phyloP scores from a whole-genome alignment of 2,797 vertebrate genomes.

The Orientallactaga sibirica region DNA sequence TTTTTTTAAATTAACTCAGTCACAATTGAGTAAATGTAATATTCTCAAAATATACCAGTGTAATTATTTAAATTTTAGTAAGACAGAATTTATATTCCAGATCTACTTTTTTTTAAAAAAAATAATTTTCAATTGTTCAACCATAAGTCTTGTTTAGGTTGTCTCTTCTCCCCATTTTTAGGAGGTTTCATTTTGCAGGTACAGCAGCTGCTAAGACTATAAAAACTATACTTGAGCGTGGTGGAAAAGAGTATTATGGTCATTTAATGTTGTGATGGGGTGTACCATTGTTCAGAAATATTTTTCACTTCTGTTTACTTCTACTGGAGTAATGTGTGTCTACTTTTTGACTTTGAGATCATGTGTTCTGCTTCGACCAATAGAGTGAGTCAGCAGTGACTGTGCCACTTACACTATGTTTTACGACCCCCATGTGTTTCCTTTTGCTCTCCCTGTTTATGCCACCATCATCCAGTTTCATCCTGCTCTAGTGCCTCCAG shows the following conservation, averaged over 20 bases:
- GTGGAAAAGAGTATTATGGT: background rate
- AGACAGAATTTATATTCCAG: background rate
- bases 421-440: background rate
- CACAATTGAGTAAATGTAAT: constrained; percentile 8
- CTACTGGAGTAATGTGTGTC: background rate
- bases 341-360: background rate
- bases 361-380: background rate
- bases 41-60: constrained; percentile 11
- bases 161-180: background rate
- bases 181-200: constrained; percentile 11
- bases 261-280: background rate
- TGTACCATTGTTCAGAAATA: constrained; percentile 33
- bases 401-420: background rate
- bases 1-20: constrained; percentile 40
- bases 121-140: constrained; percentile 42
- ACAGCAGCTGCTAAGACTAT: background rate
- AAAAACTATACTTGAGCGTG: background rate
- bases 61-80: constrained; percentile 24
- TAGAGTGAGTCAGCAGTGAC: background rate
- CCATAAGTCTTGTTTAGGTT: background rate
- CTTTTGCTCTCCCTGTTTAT: background rate
- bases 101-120: background rate
- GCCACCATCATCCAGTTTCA: background rate
- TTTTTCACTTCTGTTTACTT: background rate
- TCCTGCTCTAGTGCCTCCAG: background rate